Conservation (phyloP, 2,888 invertebrate genomes). For the Uloborus plumipes region DNA sequence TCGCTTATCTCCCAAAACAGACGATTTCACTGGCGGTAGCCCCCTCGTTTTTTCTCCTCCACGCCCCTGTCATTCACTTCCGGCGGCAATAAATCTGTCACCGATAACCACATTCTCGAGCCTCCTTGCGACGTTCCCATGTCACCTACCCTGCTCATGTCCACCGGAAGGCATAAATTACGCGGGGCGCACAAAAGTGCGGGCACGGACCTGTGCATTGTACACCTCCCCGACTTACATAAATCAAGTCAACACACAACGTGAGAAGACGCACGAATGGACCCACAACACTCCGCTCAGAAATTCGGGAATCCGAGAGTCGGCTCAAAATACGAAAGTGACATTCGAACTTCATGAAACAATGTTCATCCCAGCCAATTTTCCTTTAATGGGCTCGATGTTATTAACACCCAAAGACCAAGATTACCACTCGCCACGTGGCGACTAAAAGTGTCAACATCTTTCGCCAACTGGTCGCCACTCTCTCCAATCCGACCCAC, state of each 20-base stretch:
- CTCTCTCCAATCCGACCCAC: too few species aligned
- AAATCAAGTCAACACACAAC: slow-evolving; percentile 43
- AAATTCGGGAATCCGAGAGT: background rate
- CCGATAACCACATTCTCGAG: slow-evolving; percentile 11
- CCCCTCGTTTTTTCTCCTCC: slow-evolving; percentile 2
- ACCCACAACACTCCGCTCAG: background rate
- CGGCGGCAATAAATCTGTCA: slow-evolving; percentile 30
- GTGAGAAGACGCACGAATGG: slow-evolving; percentile 12
- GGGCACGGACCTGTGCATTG: slow-evolving; percentile 39
- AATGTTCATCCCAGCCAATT: too few species aligned
- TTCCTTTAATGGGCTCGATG: too few species aligned
- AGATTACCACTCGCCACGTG: too few species aligned
- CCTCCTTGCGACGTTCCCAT: slow-evolving; percentile 35
- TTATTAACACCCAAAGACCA: too few species aligned
- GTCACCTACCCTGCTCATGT: slow-evolving; percentile 50
- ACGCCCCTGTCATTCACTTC: slow-evolving; percentile 35
- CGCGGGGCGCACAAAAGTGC: slow-evolving; percentile 43
- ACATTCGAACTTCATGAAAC: too few species aligned
- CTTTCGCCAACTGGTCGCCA: too few species aligned
- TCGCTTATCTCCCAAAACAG: too few species aligned
- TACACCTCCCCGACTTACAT: slow-evolving; percentile 47
- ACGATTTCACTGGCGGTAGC: background rate
- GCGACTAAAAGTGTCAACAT: too few species aligned
- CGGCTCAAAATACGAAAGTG: background rate
- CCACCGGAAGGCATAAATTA: slow-evolving; percentile 64